Evolutionary conservation across 2,888 invertebrate genomes (phyloP).

Genomic region (Pristionchus mayeri): DNA sequence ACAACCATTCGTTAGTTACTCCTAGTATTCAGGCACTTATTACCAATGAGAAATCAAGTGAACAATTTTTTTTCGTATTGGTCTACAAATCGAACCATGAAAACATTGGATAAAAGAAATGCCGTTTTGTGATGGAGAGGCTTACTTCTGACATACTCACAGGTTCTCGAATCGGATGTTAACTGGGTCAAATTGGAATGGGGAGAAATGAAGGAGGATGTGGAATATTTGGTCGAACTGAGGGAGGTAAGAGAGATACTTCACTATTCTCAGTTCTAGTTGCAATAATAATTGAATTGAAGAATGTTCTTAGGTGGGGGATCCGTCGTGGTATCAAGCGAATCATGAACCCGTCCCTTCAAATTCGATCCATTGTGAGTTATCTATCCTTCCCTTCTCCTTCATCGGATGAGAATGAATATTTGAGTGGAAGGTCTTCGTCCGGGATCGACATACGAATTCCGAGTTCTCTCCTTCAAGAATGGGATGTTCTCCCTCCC

Average conservation of each 20-base stretch:
- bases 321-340: constrained; percentile 71
- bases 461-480: constrained; percentile 70
- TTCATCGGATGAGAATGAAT: background rate
- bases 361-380: constrained; percentile 67
- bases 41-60: too few species aligned
- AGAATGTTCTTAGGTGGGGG: constrained; percentile 62
- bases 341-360: constrained; percentile 67
- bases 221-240: constrained; percentile 72
- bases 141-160: background rate
- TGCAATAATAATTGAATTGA: too few species aligned
- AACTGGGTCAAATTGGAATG: constrained; percentile 74
- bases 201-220: constrained; percentile 60
- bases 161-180: constrained; percentile 72
- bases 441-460: constrained; percentile 75
- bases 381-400: background rate
- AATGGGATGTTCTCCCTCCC: constrained; percentile 67
- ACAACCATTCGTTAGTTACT: constrained; percentile 56
- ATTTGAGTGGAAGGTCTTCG: constrained; percentile 72
- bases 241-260: constrained; percentile 60
- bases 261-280: too few species aligned
- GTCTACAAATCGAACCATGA: too few species aligned
- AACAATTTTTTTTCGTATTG: too few species aligned
- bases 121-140: background rate
- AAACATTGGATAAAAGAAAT: background rate
- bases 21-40: background rate